A percentile compares a stretch with the other conserved stretches of the same genome.
Conservation (phyloP, 2,113 vertebrate genomes). For the Xyliphius kryptos region DNA sequence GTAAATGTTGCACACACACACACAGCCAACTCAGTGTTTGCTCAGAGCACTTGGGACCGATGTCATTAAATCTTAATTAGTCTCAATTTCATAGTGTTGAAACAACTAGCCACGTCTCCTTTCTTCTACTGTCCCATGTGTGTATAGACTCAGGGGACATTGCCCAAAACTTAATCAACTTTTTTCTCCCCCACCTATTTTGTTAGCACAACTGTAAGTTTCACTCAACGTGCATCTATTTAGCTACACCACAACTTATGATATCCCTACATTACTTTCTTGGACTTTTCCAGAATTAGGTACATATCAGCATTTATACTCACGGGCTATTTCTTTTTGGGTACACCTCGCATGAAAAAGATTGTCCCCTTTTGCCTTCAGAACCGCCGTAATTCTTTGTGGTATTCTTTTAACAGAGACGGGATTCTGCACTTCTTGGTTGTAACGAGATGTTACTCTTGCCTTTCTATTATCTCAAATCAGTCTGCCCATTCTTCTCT, state of each 20-base stretch:
- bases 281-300: neutral
- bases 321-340: neutral
- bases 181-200: neutral
- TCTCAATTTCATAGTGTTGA: slow-evolving; percentile 54
- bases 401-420: no score
- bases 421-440: no score
- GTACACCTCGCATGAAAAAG: neutral
- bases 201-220: neutral
- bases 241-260: neutral
- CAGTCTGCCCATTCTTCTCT: neutral
- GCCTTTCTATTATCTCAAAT: no score
- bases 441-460: neutral
- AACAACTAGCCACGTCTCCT: slow-evolving; percentile 44
- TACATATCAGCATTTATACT: neutral
- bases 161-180: neutral
- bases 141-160: slow-evolving; percentile 48
- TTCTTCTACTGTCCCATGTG: slow-evolving; percentile 50
- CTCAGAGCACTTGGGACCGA: slow-evolving; percentile 50
- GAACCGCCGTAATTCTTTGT: no score
- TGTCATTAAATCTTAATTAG: slow-evolving; percentile 55
- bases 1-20: no score
- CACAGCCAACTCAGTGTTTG: no score
- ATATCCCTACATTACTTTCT: neutral
- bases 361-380: no score
- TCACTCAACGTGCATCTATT: neutral